Percentiles rank a stretch among this genome's conserved stretches.
Conservation (phyloP, 2,888 invertebrate genomes). For the Oligia strigilis region DNA sequence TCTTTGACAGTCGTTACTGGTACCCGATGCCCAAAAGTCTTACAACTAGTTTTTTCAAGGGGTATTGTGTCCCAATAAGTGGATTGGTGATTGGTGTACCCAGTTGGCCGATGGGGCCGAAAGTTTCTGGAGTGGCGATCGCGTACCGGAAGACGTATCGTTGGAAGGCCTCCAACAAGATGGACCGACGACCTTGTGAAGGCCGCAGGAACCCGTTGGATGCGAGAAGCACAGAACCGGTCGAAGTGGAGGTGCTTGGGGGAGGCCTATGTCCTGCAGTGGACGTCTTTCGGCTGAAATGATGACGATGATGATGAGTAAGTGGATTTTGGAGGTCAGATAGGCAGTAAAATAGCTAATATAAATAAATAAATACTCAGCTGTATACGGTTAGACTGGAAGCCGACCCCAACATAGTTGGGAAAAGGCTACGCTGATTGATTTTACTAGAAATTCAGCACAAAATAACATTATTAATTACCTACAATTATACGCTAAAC, state of each 20-base stretch:
- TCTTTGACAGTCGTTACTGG: neutral
- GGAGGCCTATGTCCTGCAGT: too few relatives aligned
- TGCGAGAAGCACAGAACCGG: too few relatives aligned
- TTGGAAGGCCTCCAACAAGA: too few relatives aligned
- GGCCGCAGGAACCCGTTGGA: too few relatives aligned
- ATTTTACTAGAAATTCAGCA: neutral
- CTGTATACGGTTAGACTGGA: neutral
- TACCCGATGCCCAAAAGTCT: neutral
- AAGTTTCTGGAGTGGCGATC: too few relatives aligned
- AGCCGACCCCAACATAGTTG: neutral
- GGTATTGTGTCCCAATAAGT: neutral
- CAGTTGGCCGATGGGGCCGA: too few relatives aligned
- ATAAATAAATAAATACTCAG: too few relatives aligned
- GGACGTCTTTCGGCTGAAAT: too few relatives aligned
- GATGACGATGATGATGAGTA: neutral
- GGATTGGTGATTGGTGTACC: neutral
- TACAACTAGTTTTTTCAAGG: neutral
- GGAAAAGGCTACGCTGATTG: neutral
- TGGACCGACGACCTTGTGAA: too few relatives aligned
- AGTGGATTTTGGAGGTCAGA: neutral
- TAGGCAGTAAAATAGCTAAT: neutral
- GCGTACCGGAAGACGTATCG: too few relatives aligned
- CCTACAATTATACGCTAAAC: conserved; percentile 30
- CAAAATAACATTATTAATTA: conserved; percentile 21
- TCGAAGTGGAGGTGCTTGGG: too few relatives aligned